Conservation (phyloP, 2,113 vertebrate species). For the Bubo scandiacus region DNA sequence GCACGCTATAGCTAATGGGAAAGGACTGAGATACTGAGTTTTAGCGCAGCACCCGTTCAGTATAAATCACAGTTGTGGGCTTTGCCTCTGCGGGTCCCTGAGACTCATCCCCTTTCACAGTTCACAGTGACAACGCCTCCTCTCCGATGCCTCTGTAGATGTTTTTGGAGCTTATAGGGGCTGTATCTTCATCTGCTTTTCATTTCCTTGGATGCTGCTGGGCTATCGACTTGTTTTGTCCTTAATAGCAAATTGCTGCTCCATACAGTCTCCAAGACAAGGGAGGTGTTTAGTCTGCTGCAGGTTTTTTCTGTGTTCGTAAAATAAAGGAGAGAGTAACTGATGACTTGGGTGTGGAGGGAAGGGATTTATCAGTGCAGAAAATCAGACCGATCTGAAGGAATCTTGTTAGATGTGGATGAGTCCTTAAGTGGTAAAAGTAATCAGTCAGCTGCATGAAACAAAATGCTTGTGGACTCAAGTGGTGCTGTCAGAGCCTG, state of each 20-base stretch:
- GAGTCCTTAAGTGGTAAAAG: slow-evolving; percentile 42
- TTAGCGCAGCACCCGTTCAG: background rate
- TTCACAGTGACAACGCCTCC: background rate
- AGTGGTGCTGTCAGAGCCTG: background rate
- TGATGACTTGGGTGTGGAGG: background rate
- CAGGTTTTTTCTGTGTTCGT: background rate
- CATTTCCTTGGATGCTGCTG: slow-evolving; percentile 30
- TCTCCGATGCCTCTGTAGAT: background rate
- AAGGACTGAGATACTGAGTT: background rate
- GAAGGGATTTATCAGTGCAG: slow-evolving; percentile 1
- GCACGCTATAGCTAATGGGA: accelerated
- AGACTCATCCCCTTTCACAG: background rate
- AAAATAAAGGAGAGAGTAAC: background rate
- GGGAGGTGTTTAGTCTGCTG: slow-evolving; percentile 37
- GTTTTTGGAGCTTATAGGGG: background rate
- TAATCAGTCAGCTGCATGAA: background rate
- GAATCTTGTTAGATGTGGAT: background rate
- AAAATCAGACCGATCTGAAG: background rate
- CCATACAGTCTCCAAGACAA: background rate
- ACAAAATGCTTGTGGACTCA: background rate
- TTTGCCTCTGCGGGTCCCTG: background rate
- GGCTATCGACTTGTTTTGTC: background rate
- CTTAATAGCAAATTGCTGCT: background rate
- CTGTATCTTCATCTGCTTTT: slow-evolving; percentile 37
- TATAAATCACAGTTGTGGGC: background rate